Conservation (phyloP, 1,140 invertebrate species). For the Rhagoletis pomonella region DNA sequence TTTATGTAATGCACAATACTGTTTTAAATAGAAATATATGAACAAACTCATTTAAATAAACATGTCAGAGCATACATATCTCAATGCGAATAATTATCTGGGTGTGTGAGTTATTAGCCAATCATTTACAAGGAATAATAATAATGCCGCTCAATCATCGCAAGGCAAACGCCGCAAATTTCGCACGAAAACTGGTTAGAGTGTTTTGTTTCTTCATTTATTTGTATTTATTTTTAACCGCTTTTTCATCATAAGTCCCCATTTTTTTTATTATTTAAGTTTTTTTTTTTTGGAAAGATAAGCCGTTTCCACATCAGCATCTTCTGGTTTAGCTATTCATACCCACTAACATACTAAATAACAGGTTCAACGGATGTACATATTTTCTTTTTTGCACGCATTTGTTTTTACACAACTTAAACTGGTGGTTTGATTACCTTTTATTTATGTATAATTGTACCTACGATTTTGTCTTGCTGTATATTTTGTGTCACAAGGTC, state of each 20-base stretch:
- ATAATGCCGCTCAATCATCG: neutral
- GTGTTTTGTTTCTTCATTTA: neutral
- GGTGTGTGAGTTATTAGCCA: neutral
- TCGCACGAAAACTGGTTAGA: constrained; percentile 38
- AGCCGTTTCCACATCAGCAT: neutral
- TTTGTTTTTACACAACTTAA: neutral
- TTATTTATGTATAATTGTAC: neutral
- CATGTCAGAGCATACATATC: neutral
- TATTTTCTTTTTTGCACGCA: neutral
- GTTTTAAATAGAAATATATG: neutral
- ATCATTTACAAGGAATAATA: neutral
- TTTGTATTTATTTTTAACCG: too few relatives aligned
- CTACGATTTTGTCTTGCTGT: neutral
- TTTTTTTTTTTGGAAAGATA: neutral
- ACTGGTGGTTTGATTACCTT: neutral
- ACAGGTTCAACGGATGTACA: constrained; percentile 23
- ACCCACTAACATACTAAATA: neutral
- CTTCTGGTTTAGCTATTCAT: neutral
- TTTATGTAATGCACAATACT: too few relatives aligned
- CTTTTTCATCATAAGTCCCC: too few relatives aligned
- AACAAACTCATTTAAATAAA: neutral
- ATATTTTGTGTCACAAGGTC: constrained; percentile 24
- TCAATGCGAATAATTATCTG: neutral
- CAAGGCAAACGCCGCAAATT: constrained; percentile 5
- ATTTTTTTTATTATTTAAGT: too few relatives aligned